Base-by-base conservation (phyloP, 2,888 invertebrate species). In the Macaria notata region DNA sequence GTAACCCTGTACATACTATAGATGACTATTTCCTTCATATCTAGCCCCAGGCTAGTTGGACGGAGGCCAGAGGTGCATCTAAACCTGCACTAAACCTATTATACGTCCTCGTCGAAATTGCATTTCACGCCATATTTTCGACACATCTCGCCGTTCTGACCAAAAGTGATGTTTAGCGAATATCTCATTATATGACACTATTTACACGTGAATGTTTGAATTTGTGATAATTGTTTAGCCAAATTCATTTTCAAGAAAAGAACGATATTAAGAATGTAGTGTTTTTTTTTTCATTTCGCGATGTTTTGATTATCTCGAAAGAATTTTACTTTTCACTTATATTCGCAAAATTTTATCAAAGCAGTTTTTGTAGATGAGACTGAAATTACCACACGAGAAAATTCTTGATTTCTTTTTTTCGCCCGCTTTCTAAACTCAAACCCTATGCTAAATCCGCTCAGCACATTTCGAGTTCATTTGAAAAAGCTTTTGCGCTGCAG, bases 71-170 rank as follows among this genome's bases (percentile, higher is more conserved):
- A 50, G 49, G 63, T 66, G 64, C 66, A 66, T 67, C 67, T 49
- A 49, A 54, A 54, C 54, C 53, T 43, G 49, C 59, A 69, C 71
- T 68, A 75, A 78, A 75, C 73, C 71, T 70, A 79, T 78, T 76
- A 76, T 70, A 69, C 65, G 63, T 59, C 56, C 58, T 63, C 63
- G 63, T 19, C 54, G 70, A 76, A 73, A 80, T 76, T 76, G 71
- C 76, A 73, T 76, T 72, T 68, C 70, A 56, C 68, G 62, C 57
- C 68, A 63, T 65, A 67, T 69, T 65, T 70, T 68, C 68, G 61
- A 62, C 61, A 62, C 64, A 63, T 66, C 56, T 62, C 62, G 51
- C 54, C 36, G 49, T 51, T 42, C 33, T 39, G 19, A 19, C 19
- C 19, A 19, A 19, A 19, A 19, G 19, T 19, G 19, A 19, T 19